Percentiles rank a stretch among this genome's conserved stretches.
phyloP scores from a whole-genome alignment of 2,797 vertebrate species.

The Gymnothorax javanicus region DNA sequence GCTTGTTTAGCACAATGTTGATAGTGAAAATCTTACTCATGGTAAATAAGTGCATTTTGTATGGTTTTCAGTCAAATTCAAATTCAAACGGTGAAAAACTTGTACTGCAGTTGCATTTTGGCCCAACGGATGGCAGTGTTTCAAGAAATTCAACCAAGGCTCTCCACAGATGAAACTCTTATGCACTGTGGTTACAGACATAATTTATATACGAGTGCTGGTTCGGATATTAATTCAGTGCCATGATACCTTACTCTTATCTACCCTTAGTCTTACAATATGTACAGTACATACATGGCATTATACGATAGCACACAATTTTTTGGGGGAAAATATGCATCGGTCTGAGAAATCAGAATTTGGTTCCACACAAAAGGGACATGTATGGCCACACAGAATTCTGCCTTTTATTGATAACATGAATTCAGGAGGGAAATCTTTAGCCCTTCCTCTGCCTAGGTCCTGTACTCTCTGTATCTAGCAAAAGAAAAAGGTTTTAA shows the following conservation, averaged over 20 bases:
- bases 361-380: slow-evolving; percentile 11
- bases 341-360: background rate
- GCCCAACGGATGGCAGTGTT: slow-evolving; percentile 53
- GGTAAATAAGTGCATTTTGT: background rate
- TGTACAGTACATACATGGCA: slow-evolving; percentile 2
- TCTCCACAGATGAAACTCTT: slow-evolving; percentile 12
- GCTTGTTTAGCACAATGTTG: background rate
- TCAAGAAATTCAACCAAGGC: slow-evolving; percentile 38
- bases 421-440: slow-evolving; percentile 22
- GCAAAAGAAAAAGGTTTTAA: slow-evolving; percentile 40
- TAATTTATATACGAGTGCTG: background rate
- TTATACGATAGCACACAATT: background rate
- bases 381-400: slow-evolving; percentile 1
- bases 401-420: slow-evolving; percentile 30
- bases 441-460: slow-evolving; percentile 29
- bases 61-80: background rate
- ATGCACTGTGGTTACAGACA: background rate
- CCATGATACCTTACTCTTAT: slow-evolving; percentile 10
- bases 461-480: slow-evolving; percentile 41
- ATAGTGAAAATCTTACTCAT: background rate
- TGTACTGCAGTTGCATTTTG: slow-evolving; percentile 47
- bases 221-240: slow-evolving; percentile 11
- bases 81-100: slow-evolving; percentile 32
- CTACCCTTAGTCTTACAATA: background rate
- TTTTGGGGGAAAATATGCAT: background rate